Evolutionary conservation across 2,113 vertebrate genomes (phyloP).

Genomic region (Cromileptes altivelis): DNA sequence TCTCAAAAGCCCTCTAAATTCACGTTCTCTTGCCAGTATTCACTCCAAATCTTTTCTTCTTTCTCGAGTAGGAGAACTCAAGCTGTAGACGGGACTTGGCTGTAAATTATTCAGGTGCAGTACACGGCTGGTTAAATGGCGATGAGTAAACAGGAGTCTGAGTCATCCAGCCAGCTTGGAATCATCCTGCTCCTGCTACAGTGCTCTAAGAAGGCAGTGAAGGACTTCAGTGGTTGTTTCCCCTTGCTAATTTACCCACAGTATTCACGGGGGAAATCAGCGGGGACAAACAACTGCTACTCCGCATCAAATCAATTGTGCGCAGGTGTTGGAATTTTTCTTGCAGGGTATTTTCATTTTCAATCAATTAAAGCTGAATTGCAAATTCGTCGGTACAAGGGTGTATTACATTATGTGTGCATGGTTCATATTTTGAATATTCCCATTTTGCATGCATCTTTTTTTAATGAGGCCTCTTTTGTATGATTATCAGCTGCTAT

Average conservation of each 20-base stretch:
- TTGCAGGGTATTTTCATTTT: slow-evolving; percentile 48
- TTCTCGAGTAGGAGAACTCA: slow-evolving; percentile 26
- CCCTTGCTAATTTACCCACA: slow-evolving; percentile 58
- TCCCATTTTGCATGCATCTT: slow-evolving; percentile 10
- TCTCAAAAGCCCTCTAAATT: slow-evolving; percentile 13
- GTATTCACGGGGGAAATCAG: slow-evolving; percentile 74
- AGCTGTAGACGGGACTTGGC: slow-evolving; percentile 37
- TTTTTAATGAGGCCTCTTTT: slow-evolving; percentile 19
- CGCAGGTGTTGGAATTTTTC: slow-evolving; percentile 53
- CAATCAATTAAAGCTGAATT: slow-evolving; percentile 54
- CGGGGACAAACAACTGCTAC: slow-evolving; percentile 65
- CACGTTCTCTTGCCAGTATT: neutral
- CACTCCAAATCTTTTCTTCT: slow-evolving; percentile 14
- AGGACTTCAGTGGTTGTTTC: slow-evolving; percentile 63
- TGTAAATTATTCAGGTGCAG: slow-evolving; percentile 72
- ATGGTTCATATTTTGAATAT: slow-evolving; percentile 3
- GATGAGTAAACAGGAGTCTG: slow-evolving; percentile 69
- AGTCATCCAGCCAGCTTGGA: slow-evolving; percentile 67
- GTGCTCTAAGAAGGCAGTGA: slow-evolving; percentile 29
- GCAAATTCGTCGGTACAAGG: slow-evolving; percentile 38
- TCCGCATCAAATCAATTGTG: slow-evolving; percentile 59
- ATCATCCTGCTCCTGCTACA: slow-evolving; percentile 49
- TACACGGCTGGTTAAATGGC: slow-evolving; percentile 69
- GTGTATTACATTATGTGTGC: neutral
- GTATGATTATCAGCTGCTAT: slow-evolving; percentile 11